phyloP scores from a whole-genome alignment of 2,888 invertebrate genomes.

The Panopea generosa region DNA sequence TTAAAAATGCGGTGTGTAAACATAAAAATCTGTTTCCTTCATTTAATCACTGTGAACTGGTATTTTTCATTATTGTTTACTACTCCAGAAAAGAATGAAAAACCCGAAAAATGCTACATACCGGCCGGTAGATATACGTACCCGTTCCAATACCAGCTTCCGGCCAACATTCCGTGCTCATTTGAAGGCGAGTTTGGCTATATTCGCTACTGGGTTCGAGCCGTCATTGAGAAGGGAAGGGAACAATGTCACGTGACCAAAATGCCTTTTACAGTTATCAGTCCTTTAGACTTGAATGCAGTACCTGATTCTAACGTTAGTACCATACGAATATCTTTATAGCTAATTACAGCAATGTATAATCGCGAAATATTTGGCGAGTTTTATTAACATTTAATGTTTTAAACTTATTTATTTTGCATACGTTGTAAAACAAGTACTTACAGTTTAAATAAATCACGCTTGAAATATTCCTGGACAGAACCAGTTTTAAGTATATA shows the following conservation, averaged over 20 bases:
- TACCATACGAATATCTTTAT: slow-evolving; percentile 12
- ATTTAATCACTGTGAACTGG: too few relatives aligned
- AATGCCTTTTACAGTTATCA: slow-evolving; percentile 92
- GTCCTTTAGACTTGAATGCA: slow-evolving; percentile 92
- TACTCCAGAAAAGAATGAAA: slow-evolving; percentile 53
- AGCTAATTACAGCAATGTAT: not conserved
- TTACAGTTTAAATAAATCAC: too few relatives aligned
- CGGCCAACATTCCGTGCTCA: slow-evolving; percentile 85
- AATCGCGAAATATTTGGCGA: too few relatives aligned
- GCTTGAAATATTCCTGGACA: too few relatives aligned
- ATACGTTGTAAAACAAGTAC: too few relatives aligned
- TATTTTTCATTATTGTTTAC: too few relatives aligned
- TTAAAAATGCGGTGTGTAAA: too few relatives aligned
- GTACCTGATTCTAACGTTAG: slow-evolving; percentile 79
- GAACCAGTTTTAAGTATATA: too few relatives aligned
- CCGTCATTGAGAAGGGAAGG: slow-evolving; percentile 92
- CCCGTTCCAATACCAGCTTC: slow-evolving; percentile 92
- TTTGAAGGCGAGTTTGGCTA: slow-evolving; percentile 85
- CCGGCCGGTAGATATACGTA: slow-evolving; percentile 90
- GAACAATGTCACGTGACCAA: slow-evolving; percentile 93
- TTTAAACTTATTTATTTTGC: too few relatives aligned
- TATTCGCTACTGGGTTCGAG: slow-evolving; percentile 93
- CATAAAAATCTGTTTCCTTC: too few relatives aligned
- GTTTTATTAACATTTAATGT: too few relatives aligned
- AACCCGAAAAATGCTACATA: slow-evolving; percentile 86